Evolutionary conservation across 2,113 vertebrate genomes (phyloP).

Genomic region (Neofelis nebulosa): DNA sequence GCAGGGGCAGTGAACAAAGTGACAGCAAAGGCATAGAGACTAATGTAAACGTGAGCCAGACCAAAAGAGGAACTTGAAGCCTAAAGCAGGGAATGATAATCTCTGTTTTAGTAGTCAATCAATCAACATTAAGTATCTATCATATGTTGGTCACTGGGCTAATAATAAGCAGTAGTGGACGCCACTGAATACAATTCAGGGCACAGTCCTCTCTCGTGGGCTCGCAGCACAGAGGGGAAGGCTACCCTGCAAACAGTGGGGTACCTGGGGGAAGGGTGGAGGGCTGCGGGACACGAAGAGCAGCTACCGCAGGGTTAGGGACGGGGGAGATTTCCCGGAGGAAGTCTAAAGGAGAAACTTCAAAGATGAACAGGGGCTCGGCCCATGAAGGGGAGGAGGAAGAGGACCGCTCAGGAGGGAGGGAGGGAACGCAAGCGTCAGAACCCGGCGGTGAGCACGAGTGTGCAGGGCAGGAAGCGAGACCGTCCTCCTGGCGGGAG

Average conservation of each 20-base stretch:
- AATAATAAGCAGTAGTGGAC: neutral
- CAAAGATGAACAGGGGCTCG: neutral
- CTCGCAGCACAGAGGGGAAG: neutral
- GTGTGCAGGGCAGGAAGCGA: rapidly evolving
- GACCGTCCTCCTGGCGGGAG: neutral
- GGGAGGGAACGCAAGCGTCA: rapidly evolving
- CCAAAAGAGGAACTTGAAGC: neutral
- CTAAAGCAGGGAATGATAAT: neutral
- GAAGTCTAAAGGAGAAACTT: neutral
- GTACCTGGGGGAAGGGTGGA: rapidly evolving
- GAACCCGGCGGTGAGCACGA: neutral
- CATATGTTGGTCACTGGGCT: neutral
- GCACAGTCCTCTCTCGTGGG: neutral
- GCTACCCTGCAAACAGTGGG: neutral
- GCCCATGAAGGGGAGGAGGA: neutral
- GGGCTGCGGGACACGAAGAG: neutral
- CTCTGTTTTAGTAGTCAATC: neutral
- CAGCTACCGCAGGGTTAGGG: neutral
- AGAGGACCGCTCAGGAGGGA: neutral
- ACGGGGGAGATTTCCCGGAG: no score
- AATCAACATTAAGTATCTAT: no score
- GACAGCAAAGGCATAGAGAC: neutral
- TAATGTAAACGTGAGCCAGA: rapidly evolving
- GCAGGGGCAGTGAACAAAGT: neutral
- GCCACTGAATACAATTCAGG: neutral